A percentile compares a stretch with the other conserved stretches of the same genome.
These are phyloP conservation scores for Zhuqinia jingwanae DNA, from an alignment of 2,888 invertebrate species.

Conservation along the genomic window DNA sequence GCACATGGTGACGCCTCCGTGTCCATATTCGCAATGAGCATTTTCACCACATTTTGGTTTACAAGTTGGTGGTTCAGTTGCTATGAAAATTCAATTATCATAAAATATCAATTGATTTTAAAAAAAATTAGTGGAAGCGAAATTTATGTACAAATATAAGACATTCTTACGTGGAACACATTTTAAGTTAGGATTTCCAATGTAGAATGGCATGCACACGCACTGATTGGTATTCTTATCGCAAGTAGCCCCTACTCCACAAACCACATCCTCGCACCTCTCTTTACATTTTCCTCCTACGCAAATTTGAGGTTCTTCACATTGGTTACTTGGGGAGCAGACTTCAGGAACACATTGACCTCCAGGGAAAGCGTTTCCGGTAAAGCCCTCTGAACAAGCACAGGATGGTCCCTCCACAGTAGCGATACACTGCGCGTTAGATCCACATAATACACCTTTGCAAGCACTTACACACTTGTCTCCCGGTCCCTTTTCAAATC, in stretches of 20 bases:
- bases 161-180: constrained; percentile 97
- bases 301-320: constrained; percentile 90
- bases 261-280: constrained; percentile 92
- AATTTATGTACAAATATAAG: background rate
- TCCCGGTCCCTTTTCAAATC: constrained; percentile 88
- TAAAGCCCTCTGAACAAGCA: constrained; percentile 91
- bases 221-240: constrained; percentile 91
- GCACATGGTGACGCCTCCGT: constrained; percentile 86
- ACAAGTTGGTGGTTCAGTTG: constrained; percentile 89
- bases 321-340: constrained; percentile 89
- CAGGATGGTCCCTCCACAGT: constrained; percentile 93
- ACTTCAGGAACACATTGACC: constrained; percentile 91
- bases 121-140: background rate
- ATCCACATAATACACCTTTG: constrained; percentile 80
- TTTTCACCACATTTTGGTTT: constrained; percentile 90
- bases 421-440: constrained; percentile 84
- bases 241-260: constrained; percentile 94
- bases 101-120: background rate
- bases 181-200: constrained; percentile 93
- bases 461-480: constrained; percentile 92
- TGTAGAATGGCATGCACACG: constrained; percentile 91
- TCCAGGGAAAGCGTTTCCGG: constrained; percentile 95
- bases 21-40: constrained; percentile 93
- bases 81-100: constrained; percentile 81
- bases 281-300: constrained; percentile 94